These are phyloP conservation scores for roundworm (Caenorhabditis elegans) DNA, from an alignment of 1,140 invertebrate genomes.

Conservation along the genomic window DNA sequence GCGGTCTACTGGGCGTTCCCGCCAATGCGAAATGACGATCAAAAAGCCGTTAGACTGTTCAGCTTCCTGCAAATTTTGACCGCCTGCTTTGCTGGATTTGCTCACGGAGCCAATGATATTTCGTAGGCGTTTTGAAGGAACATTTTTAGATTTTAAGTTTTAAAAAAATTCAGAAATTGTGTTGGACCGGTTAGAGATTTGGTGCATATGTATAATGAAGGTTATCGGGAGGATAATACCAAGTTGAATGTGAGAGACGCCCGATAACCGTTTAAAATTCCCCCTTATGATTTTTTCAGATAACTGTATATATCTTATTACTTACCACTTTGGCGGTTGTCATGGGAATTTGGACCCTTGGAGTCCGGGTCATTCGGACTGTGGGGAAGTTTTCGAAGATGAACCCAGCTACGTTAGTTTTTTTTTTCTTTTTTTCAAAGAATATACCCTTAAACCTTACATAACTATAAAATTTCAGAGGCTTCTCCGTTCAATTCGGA, in stretches of 20 bases:
- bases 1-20: slow-evolving; percentile 13
- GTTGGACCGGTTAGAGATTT: not conserved
- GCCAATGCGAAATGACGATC: slow-evolving; percentile 7
- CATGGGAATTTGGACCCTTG: slow-evolving; percentile 92
- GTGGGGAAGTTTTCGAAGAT: slow-evolving; percentile 94
- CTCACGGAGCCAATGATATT: slow-evolving; percentile 78
- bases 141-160: not conserved
- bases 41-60: slow-evolving; percentile 59
- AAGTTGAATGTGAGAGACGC: not conserved
- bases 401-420: slow-evolving; percentile 75
- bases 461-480: slow-evolving; percentile 44
- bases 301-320: slow-evolving; percentile 70
- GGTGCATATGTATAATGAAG: not conserved
- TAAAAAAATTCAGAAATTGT: slow-evolving; percentile 47
- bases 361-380: slow-evolving; percentile 86
- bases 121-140: slow-evolving; percentile 6
- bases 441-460: too few relatives aligned
- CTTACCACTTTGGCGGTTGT: slow-evolving; percentile 93
- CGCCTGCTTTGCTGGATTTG: slow-evolving; percentile 93
- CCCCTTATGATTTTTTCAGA: slow-evolving; percentile 36
- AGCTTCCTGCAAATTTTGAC: slow-evolving; percentile 76
- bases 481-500: slow-evolving; percentile 64
- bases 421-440: not conserved
- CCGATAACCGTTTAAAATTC: too few relatives aligned
- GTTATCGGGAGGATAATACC: not conserved